Percentiles rank a stretch among this genome's conserved stretches.
These are phyloP conservation scores for Gambelia wislizenii DNA, from an alignment of 2,797 vertebrate species.

Conservation along the genomic window DNA sequence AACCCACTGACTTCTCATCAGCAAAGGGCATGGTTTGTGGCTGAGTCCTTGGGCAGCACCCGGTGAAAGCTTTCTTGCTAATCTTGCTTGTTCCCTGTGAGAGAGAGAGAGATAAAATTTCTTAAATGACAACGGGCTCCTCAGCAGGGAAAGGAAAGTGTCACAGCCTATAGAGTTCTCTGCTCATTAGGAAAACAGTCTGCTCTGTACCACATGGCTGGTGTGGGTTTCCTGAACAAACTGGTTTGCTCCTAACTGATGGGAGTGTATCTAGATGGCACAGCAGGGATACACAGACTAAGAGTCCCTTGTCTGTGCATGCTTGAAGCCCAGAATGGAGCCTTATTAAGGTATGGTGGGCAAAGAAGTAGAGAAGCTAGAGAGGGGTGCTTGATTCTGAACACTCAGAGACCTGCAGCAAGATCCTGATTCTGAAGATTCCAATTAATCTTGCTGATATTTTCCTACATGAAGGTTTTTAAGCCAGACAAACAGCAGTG, in stretches of 20 bases:
- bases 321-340: neutral
- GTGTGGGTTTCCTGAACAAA: neutral
- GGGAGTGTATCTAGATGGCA: accelerated
- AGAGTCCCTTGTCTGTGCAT: accelerated
- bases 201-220: neutral
- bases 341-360: neutral
- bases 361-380: neutral
- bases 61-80: slow-evolving; percentile 20
- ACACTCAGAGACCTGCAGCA: accelerated
- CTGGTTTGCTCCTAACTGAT: neutral
- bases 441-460: neutral
- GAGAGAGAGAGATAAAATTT: neutral
- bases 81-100: neutral
- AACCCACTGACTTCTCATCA: slow-evolving; percentile 41
- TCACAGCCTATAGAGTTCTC: neutral
- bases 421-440: neutral
- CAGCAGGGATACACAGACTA: accelerated
- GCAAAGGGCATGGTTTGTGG: slow-evolving; percentile 38
- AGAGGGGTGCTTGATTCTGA: accelerated
- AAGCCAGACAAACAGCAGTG: no score
- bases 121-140: neutral
- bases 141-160: accelerated
- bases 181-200: slow-evolving; percentile 11
- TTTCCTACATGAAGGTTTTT: neutral
- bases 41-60: slow-evolving; percentile 9